Base-by-base conservation (phyloP, 2,797 vertebrate species). In the Peromyscus nudipes region DNA sequence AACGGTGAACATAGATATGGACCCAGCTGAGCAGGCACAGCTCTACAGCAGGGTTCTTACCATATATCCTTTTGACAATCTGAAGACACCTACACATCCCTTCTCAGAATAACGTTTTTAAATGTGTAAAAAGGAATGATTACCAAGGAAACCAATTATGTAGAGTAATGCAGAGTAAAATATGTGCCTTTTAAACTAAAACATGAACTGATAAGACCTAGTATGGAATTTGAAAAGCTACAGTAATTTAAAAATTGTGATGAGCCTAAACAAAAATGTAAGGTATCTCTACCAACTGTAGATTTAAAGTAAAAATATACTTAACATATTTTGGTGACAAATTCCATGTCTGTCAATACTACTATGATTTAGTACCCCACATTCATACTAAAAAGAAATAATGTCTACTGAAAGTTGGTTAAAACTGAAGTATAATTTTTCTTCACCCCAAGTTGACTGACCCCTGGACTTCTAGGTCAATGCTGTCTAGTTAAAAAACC, bases 241-340 rank as follows among this genome's bases (percentile, higher is more conserved):
- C 11, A 73, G 60, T 62, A 92, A 73, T 83, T 90, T 92, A 79
- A 67, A 94, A 90, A 88, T 34, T 75, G 25, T 34, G 64, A 89
- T 43, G 81, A 49, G 17, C 43, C 67, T 34, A 83, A 96, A 62
- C 57, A 91, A 93, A 80, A 83, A 79, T 86, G 49, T 83, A 62
- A 86, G 43, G 27, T 43, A 57, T 27, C 34, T 64, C 9, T 43
- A 85, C 73, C 11, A 82, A 82, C 27, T 79, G 1, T 90, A 89
- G 21, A 83, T 12, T 0, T 64, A 83, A 87, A 19, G 31, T 83
- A 52, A 87, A 79, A 93, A 90, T 73, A 94, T 25, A 40, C 6
- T 67, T 87, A 86, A 46, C 79, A 83, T 60, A 69, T 93, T 73
- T 77, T 52, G 76, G 25, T 87, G 43, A 75, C 23, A 71, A 92